phyloP scores from a whole-genome alignment of 2,797 vertebrate genomes.

The Pseudochromis fuscus region DNA sequence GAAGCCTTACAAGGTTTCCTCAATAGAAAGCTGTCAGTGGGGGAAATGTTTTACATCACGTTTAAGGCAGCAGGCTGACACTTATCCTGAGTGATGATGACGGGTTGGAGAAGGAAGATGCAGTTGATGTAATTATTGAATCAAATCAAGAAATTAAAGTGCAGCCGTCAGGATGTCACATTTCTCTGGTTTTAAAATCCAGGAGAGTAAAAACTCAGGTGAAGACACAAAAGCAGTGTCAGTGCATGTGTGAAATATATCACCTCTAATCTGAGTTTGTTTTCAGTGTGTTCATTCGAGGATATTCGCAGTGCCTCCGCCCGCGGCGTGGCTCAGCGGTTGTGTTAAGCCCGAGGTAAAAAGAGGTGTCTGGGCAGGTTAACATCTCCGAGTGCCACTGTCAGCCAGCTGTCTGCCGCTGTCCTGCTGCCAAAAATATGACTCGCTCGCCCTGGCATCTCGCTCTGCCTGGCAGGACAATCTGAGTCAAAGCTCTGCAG shows the following conservation, averaged over 20 bases:
- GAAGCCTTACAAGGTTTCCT: constrained; percentile 33
- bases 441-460: constrained; percentile 44
- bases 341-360: constrained; percentile 42
- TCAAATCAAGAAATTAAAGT: too few species aligned
- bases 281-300: background rate
- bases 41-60: constrained; percentile 41
- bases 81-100: constrained; percentile 36
- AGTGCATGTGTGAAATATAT: background rate
- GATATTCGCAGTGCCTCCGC: background rate
- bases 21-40: constrained; percentile 46
- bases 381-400: constrained; percentile 46
- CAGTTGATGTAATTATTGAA: too few species aligned
- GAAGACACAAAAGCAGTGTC: background rate
- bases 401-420: constrained; percentile 64
- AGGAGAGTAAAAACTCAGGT: too few species aligned
- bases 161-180: too few species aligned
- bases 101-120: too few species aligned
- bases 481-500: constrained; percentile 30
- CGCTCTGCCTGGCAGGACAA: constrained; percentile 12
- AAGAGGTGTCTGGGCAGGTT: constrained; percentile 67
- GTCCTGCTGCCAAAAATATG: constrained; percentile 59
- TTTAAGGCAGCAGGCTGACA: constrained; percentile 42
- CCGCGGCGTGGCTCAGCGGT: constrained; percentile 8
- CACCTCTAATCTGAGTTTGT: background rate
- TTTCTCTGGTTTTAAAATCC: too few species aligned